A percentile compares a stretch with the other conserved stretches of the same genome.
Evolutionary conservation across 2,888 invertebrate genomes (phyloP).

Genomic region (Acanthosepion esculentum): DNA sequence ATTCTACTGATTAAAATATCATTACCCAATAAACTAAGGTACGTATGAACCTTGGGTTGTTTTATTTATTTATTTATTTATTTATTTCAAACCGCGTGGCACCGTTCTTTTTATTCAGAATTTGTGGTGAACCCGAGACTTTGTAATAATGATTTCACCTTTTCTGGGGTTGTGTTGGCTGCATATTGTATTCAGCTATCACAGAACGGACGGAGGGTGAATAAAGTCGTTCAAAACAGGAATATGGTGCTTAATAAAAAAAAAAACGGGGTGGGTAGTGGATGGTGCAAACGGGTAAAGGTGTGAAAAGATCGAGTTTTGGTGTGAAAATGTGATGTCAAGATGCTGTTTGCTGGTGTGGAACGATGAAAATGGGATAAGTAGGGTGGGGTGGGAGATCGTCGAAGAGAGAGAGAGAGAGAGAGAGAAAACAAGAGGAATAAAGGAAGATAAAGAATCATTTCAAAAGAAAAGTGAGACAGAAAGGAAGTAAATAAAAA

Average conservation of each 20-base stretch:
- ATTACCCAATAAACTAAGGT: neutral
- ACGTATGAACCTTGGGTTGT: neutral
- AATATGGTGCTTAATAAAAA: conserved; percentile 1
- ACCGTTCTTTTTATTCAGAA: neutral
- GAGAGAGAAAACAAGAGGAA: neutral
- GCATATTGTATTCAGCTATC: conserved; percentile 9
- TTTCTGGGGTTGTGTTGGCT: neutral
- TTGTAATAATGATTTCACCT: neutral
- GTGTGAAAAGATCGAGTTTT: conserved; percentile 33
- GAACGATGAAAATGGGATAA: neutral
- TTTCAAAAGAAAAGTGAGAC: neutral
- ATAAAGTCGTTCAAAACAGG: neutral
- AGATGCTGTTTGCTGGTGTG: conserved; percentile 12
- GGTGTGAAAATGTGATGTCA: conserved; percentile 22
- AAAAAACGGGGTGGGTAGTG: neutral
- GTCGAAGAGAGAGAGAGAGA: neutral
- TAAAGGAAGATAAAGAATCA: no score
- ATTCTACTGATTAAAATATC: neutral
- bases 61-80: no score
- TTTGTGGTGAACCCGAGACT: neutral
- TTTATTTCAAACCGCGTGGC: neutral
- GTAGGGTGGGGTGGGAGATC: neutral
- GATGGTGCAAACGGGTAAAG: conserved; percentile 14
- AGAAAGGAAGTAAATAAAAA: neutral
- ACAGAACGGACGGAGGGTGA: neutral